Evolutionary conservation across 30 jellyfish, hydroid and myxozoan species (phyloP).

Genomic region (Aurelia aurita complex sp. Pacific): DNA sequence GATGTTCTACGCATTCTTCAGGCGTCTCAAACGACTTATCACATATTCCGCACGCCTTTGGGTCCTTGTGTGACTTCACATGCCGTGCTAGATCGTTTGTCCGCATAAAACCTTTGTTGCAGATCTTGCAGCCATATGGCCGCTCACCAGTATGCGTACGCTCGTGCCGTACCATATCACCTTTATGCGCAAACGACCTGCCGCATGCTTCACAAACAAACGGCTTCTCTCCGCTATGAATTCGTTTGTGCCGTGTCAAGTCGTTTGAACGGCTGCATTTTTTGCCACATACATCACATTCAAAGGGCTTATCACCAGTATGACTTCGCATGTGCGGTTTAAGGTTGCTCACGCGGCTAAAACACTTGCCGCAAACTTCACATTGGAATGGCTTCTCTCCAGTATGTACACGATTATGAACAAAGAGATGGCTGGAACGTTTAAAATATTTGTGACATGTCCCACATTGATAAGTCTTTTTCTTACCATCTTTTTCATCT

Average conservation of each 20-base stretch:
- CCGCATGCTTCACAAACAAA: constrained; percentile 51
- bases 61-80: constrained; percentile 49
- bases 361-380: constrained; percentile 79
- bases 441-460: constrained; percentile 78
- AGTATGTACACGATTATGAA: constrained; percentile 87
- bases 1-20: constrained; percentile 23
- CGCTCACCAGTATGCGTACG: constrained; percentile 73
- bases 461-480: constrained; percentile 72
- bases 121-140: constrained; percentile 59
- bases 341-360: constrained; percentile 84
- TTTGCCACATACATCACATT: constrained; percentile 66
- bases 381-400: constrained; percentile 94
- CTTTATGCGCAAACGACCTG: constrained; percentile 59
- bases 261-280: constrained; percentile 66
- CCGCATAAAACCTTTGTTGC: constrained; percentile 60
- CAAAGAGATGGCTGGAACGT: constrained; percentile 83
- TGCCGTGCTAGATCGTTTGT: constrained; percentile 69
- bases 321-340: constrained; percentile 88
- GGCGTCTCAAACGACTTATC: constrained; percentile 35
- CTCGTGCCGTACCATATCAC: constrained; percentile 72
- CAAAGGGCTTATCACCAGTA: constrained; percentile 73
- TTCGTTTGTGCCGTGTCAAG: constrained; percentile 61
- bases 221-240: constrained; percentile 79
- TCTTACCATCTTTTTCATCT: constrained; percentile 44
- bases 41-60: constrained; percentile 45